Conservation (phyloP, 2,797 vertebrate species). For the Rallus crepitans region DNA sequence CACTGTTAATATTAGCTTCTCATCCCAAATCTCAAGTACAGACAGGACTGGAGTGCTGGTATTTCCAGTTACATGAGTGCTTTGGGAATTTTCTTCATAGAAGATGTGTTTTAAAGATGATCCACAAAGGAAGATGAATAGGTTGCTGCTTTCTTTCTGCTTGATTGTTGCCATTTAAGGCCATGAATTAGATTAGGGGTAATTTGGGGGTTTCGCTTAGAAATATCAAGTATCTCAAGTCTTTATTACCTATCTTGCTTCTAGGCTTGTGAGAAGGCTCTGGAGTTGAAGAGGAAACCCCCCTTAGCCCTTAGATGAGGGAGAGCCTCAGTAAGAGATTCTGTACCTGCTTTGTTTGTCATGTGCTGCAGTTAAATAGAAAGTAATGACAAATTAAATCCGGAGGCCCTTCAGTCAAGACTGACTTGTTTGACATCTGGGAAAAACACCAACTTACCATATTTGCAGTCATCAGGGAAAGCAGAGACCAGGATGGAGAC, state of each 20-base stretch:
- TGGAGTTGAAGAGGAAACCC: not conserved
- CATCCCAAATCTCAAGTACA: constrained; percentile 35
- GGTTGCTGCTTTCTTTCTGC: constrained; percentile 2
- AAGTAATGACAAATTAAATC: constrained; percentile 24
- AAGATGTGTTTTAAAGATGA: constrained; percentile 40
- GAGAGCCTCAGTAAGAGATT: not conserved
- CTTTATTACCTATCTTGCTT: constrained; percentile 34
- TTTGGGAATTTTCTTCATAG: constrained; percentile 19
- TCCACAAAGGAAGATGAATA: constrained; percentile 18
- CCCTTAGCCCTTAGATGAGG: not conserved
- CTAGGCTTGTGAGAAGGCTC: not conserved
- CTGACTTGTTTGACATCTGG: not conserved
- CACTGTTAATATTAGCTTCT: not conserved
- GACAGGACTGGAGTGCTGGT: constrained; percentile 2
- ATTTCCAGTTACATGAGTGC: constrained; percentile 45
- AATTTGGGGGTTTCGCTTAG: not conserved
- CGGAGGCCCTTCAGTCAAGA: constrained; percentile 12
- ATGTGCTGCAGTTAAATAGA: constrained; percentile 11
- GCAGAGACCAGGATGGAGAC: not conserved
- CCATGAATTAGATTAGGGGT: not conserved
- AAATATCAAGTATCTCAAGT: not conserved
- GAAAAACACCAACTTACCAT: not conserved
- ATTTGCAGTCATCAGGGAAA: constrained; percentile 13
- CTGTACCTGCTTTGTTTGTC: not conserved
- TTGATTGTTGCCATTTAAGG: constrained; percentile 41